These are phyloP conservation scores for Callipepla californica DNA, from an alignment of 2,113 vertebrate genomes.

Conservation along the genomic window DNA sequence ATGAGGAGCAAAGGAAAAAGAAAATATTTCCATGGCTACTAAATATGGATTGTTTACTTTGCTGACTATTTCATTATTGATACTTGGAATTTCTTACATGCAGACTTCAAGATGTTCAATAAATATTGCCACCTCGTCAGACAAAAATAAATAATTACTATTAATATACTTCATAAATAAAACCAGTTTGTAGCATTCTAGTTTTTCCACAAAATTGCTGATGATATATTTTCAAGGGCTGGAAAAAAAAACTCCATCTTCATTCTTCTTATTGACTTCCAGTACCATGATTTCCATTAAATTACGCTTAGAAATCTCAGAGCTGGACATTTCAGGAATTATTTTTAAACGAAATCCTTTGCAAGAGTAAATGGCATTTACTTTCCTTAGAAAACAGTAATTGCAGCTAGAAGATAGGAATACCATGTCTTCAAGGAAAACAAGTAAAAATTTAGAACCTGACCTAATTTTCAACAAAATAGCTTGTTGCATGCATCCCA, in stretches of 20 bases:
- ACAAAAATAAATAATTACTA: background rate
- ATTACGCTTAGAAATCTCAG: background rate
- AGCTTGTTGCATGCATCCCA: fast-evolving
- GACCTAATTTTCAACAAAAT: conserved; percentile 1
- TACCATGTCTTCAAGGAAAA: background rate
- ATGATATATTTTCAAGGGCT: background rate
- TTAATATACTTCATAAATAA: background rate
- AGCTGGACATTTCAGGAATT: background rate
- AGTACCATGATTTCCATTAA: background rate
- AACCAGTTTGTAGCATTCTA: background rate
- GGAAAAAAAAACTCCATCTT: background rate
- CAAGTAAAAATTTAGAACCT: background rate
- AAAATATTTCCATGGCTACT: background rate
- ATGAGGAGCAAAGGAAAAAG: background rate
- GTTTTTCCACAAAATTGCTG: background rate
- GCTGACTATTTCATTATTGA: background rate
- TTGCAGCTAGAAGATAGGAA: background rate
- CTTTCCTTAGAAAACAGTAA: background rate
- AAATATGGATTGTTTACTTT: background rate
- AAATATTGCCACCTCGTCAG: background rate
- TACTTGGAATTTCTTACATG: background rate
- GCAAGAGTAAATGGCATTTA: background rate
- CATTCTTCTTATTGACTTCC: background rate
- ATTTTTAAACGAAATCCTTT: background rate
- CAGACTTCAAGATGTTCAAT: background rate